These are phyloP conservation scores for Propithecus coquereli DNA, from an alignment of 2,113 vertebrate genomes.

Conservation along the genomic window DNA sequence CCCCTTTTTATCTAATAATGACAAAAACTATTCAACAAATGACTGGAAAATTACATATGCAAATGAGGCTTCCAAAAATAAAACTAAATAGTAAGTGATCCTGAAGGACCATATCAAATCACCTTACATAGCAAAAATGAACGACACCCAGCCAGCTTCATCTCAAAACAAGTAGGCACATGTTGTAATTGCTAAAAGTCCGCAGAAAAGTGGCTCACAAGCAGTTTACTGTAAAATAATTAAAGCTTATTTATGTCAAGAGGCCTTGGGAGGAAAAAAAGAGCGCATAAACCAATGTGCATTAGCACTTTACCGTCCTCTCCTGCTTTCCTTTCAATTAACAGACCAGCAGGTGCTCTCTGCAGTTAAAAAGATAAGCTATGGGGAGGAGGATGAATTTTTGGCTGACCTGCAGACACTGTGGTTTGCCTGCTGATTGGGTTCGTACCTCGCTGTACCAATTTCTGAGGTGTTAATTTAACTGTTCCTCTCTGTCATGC, in stretches of 20 bases:
- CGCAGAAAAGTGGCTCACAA: constrained; percentile 66
- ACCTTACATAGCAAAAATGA: constrained; percentile 51
- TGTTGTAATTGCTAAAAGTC: constrained; percentile 74
- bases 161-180: constrained; percentile 80
- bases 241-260: constrained; percentile 93
- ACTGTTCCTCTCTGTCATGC: constrained; percentile 86
- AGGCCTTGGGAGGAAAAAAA: constrained; percentile 83
- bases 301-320: constrained; percentile 82
- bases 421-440: constrained; percentile 92
- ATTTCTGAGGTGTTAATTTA: constrained; percentile 98
- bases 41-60: constrained; percentile 48
- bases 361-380: constrained; percentile 88
- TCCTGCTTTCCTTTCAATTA: constrained; percentile 92
- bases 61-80: constrained; percentile 44
- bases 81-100: constrained; percentile 30
- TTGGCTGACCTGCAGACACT: constrained; percentile 92
- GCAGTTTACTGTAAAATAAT: constrained; percentile 89
- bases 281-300: constrained; percentile 84
- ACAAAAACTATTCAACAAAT: constrained; percentile 8
- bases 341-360: constrained; percentile 95
- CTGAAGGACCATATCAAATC: constrained; percentile 55
- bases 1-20: neutral
- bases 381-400: constrained; percentile 83
- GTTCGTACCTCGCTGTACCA: constrained; percentile 89
- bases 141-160: neutral